Conservation (phyloP, 92 coral and sea anemone species). For the Muricea muricata region DNA sequence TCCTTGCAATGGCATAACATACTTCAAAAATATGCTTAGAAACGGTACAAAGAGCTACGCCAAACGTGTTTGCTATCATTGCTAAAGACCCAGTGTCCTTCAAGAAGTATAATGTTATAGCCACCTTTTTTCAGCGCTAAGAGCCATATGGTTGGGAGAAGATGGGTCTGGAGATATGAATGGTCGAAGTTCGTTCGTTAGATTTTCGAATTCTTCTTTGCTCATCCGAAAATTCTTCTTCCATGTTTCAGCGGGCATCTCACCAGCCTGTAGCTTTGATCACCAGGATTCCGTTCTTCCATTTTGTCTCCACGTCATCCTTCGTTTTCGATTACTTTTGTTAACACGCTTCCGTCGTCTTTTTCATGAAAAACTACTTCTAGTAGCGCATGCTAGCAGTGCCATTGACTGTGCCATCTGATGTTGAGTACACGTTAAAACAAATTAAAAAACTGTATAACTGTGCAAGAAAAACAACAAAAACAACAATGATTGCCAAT, state of each 20-base stretch:
- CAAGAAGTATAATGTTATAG: constrained; percentile 53
- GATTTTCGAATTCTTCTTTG: not conserved
- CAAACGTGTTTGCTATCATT: constrained; percentile 63
- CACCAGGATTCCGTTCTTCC: constrained; percentile 5
- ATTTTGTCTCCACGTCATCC: not conserved
- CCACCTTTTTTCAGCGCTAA: constrained; percentile 55
- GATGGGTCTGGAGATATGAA: not conserved
- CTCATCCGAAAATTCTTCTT: not conserved
- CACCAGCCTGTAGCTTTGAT: not conserved
- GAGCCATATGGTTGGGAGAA: constrained; percentile 23
- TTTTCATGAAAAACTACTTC: not conserved
- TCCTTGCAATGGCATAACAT: constrained; percentile 46
- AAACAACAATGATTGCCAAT: not conserved
- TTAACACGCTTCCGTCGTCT: not conserved
- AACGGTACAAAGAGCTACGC: constrained; percentile 51
- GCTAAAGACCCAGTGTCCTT: constrained; percentile 60
- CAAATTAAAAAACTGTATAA: not conserved
- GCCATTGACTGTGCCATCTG: not conserved
- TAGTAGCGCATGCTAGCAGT: not conserved
- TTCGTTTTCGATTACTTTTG: not conserved
- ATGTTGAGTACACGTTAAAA: not conserved
- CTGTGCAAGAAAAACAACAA: not conserved
- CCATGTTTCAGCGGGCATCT: not conserved
- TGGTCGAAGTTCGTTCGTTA: not conserved
- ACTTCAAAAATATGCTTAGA: constrained; percentile 48